Percentiles rank a stretch among this genome's conserved stretches.
Evolutionary conservation across 1,140 invertebrate species (phyloP).

Genomic region (Daktulosphaira vitifoliae): DNA sequence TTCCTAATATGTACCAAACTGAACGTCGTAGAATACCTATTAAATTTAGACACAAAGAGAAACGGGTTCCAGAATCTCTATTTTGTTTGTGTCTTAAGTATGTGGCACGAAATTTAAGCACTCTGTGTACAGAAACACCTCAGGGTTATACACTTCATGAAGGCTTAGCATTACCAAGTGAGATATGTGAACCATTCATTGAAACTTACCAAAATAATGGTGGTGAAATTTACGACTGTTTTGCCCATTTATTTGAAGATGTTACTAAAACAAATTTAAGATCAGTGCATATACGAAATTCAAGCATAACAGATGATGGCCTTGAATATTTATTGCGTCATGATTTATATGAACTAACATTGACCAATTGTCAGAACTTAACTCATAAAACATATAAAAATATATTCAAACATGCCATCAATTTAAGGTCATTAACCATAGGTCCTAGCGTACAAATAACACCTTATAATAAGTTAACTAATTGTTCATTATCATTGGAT

Average conservation of each 20-base stretch:
- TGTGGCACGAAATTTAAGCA: background rate
- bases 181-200: constrained; percentile 63
- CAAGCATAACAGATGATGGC: constrained; percentile 60
- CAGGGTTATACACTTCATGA: constrained; percentile 36
- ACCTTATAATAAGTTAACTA: constrained; percentile 5
- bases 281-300: constrained; percentile 58
- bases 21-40: constrained; percentile 3
- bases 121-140: background rate
- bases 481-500: constrained; percentile 35
- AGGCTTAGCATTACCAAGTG: constrained; percentile 55
- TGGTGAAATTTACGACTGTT: constrained; percentile 48
- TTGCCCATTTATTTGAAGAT: constrained; percentile 65
- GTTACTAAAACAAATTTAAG: constrained; percentile 56
- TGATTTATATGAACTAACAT: constrained; percentile 59
- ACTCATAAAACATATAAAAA: constrained; percentile 50
- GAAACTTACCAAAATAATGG: constrained; percentile 50
- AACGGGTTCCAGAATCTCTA: constrained; percentile 25
- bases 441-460: constrained; percentile 38
- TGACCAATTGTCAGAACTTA: constrained; percentile 61
- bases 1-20: background rate
- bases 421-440: constrained; percentile 43
- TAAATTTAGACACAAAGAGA: constrained; percentile 22
- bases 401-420: constrained; percentile 47
- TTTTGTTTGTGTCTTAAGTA: constrained; percentile 20
- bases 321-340: constrained; percentile 60